These are phyloP conservation scores for Petrocephalus sullivani DNA, from an alignment of 2,797 vertebrate genomes.

Conservation along the genomic window DNA sequence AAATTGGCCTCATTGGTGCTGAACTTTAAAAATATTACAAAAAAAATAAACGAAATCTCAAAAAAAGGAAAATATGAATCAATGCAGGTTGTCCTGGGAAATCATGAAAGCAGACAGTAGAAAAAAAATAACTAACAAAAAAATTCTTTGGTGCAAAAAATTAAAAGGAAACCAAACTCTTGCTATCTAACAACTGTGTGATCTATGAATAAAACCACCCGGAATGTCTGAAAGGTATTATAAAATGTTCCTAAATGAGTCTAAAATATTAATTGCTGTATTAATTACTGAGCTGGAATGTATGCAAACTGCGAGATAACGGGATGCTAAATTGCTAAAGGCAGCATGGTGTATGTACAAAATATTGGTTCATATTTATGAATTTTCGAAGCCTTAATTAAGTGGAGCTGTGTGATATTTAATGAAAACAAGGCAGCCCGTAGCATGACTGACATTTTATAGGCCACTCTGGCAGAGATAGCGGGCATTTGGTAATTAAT, in stretches of 20 bases:
- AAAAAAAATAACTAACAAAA: neutral
- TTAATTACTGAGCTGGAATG: neutral
- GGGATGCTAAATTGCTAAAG: neutral
- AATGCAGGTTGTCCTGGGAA: constrained; percentile 30
- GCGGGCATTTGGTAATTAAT: neutral
- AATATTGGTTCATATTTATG: constrained; percentile 6
- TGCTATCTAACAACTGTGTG: neutral
- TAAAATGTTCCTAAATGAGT: neutral
- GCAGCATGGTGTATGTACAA: constrained; percentile 9
- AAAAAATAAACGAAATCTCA: constrained; percentile 12
- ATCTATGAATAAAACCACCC: neutral
- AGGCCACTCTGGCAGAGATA: neutral
- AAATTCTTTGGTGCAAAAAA: neutral
- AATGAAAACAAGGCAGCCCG: neutral
- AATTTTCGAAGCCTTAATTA: constrained; percentile 2
- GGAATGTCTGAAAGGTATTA: neutral
- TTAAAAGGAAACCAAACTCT: neutral
- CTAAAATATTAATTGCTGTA: neutral
- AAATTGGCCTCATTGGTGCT: constrained; percentile 13
- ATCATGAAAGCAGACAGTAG: constrained; percentile 24
- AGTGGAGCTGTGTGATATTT: neutral
- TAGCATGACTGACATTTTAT: neutral
- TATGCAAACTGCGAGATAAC: neutral
- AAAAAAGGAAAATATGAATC: constrained; percentile 18
- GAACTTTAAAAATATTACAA: neutral